Conservation (phyloP, 92 coral and sea anemone species). For the Desmophyllum pertusum region DNA sequence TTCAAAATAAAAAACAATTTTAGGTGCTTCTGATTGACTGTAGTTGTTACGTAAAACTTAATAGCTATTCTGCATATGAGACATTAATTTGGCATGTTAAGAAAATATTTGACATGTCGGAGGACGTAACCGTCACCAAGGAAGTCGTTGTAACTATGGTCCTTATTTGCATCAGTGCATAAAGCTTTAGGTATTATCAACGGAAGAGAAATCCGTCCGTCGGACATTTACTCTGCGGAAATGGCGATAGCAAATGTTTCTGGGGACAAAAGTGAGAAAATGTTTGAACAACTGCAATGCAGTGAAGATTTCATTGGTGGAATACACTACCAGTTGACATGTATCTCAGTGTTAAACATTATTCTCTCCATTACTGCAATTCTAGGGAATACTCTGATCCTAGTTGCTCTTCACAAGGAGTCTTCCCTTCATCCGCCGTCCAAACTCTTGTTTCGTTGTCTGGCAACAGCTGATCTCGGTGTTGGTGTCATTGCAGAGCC, state of each 20-base stretch:
- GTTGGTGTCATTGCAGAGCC: neutral
- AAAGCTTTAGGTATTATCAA: too few species aligned
- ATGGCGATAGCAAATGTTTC: neutral
- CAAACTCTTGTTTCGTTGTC: neutral
- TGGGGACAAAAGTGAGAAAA: neutral
- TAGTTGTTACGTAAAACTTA: too few species aligned
- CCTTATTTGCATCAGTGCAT: too few species aligned
- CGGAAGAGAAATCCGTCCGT: neutral
- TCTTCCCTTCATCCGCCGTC: conserved; percentile 12
- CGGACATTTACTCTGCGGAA: neutral
- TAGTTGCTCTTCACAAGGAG: neutral
- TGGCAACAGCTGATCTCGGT: conserved; percentile 18
- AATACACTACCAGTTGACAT: neutral
- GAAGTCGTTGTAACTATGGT: too few species aligned
- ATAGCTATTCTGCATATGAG: too few species aligned
- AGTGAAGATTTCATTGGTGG: neutral
- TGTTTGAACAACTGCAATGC: neutral
- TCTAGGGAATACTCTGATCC: neutral
- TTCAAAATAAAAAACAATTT: too few species aligned
- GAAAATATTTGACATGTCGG: too few species aligned
- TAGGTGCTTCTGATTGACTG: neutral
- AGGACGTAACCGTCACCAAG: too few species aligned
- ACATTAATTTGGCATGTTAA: too few species aligned
- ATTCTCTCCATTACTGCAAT: neutral
- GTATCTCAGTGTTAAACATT: neutral